Evolutionary conservation across 2,797 vertebrate genomes (phyloP), one percentile per base, ranked within the genome.

Genomic region (Onychomys torridus): DNA sequence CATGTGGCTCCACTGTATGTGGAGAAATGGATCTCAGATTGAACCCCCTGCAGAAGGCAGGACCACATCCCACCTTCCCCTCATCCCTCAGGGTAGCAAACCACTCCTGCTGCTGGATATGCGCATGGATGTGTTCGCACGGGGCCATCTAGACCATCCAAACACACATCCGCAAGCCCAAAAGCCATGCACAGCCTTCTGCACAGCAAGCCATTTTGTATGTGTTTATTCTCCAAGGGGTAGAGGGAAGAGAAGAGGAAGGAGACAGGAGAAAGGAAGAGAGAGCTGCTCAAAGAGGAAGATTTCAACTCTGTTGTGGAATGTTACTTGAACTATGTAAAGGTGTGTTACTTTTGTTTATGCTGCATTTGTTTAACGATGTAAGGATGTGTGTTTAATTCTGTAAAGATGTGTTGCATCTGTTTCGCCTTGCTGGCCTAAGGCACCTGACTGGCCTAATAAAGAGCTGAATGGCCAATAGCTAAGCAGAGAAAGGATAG

Each of bases 1-100:
- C 96, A 98, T 98, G 96, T 99, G 98, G 37, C 99, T 99, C 99
- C 99, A 99, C 99, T 99, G 98, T 40, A 25, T 73, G 27, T 0
- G 92, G 89, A 69, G 29, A 91, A 71, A 76, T 34, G 52, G 59
- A 29, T 82, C 12, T 71, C 27, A 57, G 86, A 27, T 29, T 85
- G 88, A 84, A 69, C 11, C 2, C 40, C 40, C 32, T 21, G 23
- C 55, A 19, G 71, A 34, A 8, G n/a, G 46, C 0, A 16, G 71
- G 52, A 6, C 43, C 65, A 37, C 40, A 57, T 1, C 4, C 43
- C 29, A 4, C 65, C 5, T 5, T 46, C 14, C 75, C 77, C 43
- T 76, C 14, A 16, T 52, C 25, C 46, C 40, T 3, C 2, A 9
- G 67, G 52, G 40, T 23, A 46, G 21, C 2, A 43, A 46, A 27